Conservation (phyloP, 1,140 invertebrate genomes). For the Meloidogyne floridensis region DNA sequence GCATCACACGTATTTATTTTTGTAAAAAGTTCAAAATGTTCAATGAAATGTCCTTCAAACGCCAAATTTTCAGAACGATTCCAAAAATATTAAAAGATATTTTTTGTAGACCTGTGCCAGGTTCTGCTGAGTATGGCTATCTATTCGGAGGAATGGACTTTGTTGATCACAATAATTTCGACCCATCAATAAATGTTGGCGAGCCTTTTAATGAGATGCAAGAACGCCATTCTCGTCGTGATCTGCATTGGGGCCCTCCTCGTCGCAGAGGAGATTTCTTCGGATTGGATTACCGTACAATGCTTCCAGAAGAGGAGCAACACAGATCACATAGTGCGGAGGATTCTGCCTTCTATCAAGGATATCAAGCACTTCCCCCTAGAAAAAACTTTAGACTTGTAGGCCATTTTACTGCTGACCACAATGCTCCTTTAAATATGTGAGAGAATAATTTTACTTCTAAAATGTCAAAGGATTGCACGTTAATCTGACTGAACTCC, state of each 20-base stretch:
- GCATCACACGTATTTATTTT: conserved; percentile 38
- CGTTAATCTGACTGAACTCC: too few species aligned
- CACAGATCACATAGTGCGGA: conserved; percentile 24
- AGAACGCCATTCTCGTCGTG: conserved; percentile 17
- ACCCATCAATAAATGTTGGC: conserved; percentile 29
- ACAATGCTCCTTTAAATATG: conserved; percentile 51
- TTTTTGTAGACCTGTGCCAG: conserved; percentile 43
- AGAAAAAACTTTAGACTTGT: conserved; percentile 35
- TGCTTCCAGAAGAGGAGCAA: conserved; percentile 24
- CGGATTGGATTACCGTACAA: conserved; percentile 46
- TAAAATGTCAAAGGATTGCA: too few species aligned
- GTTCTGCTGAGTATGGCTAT: conserved; percentile 55
- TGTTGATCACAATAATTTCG: conserved; percentile 41
- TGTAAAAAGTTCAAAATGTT: not conserved
- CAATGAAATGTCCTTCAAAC: too few species aligned
- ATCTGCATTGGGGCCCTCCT: conserved; percentile 30
- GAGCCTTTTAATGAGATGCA: conserved; percentile 32
- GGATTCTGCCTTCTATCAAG: conserved; percentile 47
- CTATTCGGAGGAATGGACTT: conserved; percentile 63
- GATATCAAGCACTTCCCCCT: conserved; percentile 52
- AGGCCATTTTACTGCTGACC: conserved; percentile 55
- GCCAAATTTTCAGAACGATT: too few species aligned
- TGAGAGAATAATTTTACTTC: conserved; percentile 1
- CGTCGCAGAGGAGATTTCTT: conserved; percentile 38
- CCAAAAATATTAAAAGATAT: conserved; percentile 1